A percentile compares a stretch with the other conserved stretches of the same genome.
phyloP scores from a whole-genome alignment of 2,797 vertebrate genomes.

The Antrozous pallidus region DNA sequence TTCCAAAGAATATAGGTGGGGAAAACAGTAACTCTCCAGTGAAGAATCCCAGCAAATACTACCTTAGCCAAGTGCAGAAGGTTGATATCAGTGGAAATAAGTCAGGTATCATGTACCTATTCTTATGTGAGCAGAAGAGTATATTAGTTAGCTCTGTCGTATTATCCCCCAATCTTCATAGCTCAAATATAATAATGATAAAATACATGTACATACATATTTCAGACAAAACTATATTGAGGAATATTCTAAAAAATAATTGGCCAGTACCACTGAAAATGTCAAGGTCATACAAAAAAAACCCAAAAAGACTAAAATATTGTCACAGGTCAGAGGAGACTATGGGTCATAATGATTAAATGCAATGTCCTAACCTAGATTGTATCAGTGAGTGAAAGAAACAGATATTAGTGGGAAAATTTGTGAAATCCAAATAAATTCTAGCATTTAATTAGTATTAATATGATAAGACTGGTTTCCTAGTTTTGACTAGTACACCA shows the following conservation, averaged over 20 bases:
- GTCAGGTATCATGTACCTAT: background rate
- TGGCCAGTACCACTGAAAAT: background rate
- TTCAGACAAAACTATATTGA: background rate
- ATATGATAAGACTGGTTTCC: background rate
- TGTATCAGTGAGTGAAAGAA: background rate
- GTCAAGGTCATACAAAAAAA: background rate
- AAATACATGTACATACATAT: background rate
- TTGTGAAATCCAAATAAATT: background rate
- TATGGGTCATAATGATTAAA: background rate
- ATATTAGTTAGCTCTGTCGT: rapidly evolving
- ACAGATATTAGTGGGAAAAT: background rate
- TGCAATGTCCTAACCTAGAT: background rate
- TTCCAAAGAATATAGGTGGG: background rate
- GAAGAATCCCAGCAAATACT: background rate
- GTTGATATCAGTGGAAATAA: background rate
- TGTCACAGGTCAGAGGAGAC: background rate
- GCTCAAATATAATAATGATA: background rate
- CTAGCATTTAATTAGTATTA: background rate
- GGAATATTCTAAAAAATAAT: background rate
- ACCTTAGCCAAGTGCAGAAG: background rate
- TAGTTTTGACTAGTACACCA: background rate
- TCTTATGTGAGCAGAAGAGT: background rate
- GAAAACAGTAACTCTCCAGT: background rate
- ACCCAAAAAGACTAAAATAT: background rate
- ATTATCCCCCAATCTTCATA: background rate